phyloP scores from a whole-genome alignment of 2,797 vertebrate species.

The Coreius guichenoti region DNA sequence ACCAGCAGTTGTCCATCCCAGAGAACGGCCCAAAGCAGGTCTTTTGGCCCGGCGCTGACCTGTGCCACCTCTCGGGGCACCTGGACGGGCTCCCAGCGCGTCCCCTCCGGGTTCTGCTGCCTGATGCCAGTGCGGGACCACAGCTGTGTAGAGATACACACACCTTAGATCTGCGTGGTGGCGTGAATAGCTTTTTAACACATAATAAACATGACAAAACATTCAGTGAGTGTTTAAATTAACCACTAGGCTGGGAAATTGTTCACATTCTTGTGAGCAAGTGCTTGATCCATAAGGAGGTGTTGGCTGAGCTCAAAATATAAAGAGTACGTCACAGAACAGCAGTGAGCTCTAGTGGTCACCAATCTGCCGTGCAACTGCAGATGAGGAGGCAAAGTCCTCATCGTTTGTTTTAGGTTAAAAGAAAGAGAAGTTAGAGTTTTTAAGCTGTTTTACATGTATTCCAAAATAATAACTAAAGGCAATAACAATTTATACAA shows the following conservation, averaged over 20 bases:
- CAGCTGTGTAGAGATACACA: conserved; percentile 76
- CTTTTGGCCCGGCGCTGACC: conserved; percentile 90
- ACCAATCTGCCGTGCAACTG: conserved; percentile 3
- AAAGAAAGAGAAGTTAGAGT: background rate
- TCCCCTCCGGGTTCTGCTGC: conserved; percentile 92
- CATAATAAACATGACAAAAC: conserved; percentile 22
- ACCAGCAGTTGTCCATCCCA: conserved; percentile 96
- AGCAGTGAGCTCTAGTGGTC: conserved; percentile 72
- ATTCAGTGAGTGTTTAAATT: conserved; percentile 25
- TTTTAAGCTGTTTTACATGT: no score
- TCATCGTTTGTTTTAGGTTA: no score
- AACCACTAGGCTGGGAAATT: conserved; percentile 34
- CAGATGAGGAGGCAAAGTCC: background rate
- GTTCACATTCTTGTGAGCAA: conserved; percentile 32
- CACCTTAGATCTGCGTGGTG: background rate
- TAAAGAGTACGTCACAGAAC: conserved; percentile 16
- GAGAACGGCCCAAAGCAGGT: conserved; percentile 93
- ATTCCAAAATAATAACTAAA: no score
- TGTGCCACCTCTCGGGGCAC: conserved; percentile 91
- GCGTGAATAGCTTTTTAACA: background rate
- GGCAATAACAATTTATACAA: no score
- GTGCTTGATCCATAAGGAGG: conserved; percentile 20
- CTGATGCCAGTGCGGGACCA: conserved; percentile 93
- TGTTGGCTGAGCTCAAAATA: conserved; percentile 18
- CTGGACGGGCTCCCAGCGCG: conserved; percentile 85